Evolutionary conservation across 2,797 vertebrate species (phyloP).

Genomic region (Myripristis jacobus): DNA sequence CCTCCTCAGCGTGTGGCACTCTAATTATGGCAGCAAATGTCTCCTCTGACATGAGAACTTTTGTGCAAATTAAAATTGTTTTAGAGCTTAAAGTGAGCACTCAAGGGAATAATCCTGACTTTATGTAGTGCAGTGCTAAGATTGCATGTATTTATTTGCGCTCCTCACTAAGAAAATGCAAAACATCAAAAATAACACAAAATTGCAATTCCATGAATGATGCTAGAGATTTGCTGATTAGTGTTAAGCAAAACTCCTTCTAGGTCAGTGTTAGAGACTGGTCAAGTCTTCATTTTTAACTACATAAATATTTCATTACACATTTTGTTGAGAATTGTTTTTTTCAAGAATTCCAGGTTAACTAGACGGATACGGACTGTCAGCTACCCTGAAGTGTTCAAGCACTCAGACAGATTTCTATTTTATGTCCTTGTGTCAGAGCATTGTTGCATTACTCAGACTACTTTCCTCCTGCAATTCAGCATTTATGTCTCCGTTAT

Average conservation of each 20-base stretch:
- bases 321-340: conserved; percentile 44
- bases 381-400: conserved; percentile 40
- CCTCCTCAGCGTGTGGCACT: not conserved
- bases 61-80: too few relatives aligned
- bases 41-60: too few relatives aligned
- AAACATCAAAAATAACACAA: not conserved
- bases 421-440: conserved; percentile 76
- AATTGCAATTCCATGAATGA: conserved; percentile 4
- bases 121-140: too few relatives aligned
- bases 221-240: not conserved
- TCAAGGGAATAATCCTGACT: too few relatives aligned
- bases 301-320: conserved; percentile 30
- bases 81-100: too few relatives aligned
- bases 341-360: conserved; percentile 37
- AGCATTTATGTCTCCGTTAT: conserved; percentile 62
- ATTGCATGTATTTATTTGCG: too few relatives aligned
- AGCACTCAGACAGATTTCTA: conserved; percentile 57
- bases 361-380: conserved; percentile 45
- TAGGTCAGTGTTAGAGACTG: not conserved
- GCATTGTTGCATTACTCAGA: conserved; percentile 69
- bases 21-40: not conserved
- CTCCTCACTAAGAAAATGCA: not conserved
- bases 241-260: not conserved
- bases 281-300: conserved; percentile 10
- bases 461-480: conserved; percentile 56